Evolutionary conservation across 2,888 invertebrate genomes (phyloP), one percentile per base, ranked within the genome.

Genomic region (Archips crataeganus): DNA sequence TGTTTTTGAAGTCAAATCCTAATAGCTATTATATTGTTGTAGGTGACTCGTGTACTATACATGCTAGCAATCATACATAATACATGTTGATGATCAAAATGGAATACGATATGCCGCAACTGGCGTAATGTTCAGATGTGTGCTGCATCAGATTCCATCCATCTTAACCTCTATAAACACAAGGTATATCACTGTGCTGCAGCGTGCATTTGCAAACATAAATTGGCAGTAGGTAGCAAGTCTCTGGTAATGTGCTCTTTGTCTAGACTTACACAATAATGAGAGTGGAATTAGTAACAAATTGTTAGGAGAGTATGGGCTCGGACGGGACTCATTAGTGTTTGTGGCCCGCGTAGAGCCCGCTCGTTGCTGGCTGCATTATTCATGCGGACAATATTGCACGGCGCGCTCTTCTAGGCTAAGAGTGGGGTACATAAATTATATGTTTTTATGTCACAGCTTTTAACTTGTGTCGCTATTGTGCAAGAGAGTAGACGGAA

Each of bases 331-430:
- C 92, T 93, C 92, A 93, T 94, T 93, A 93, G 92, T 89, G 90
- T 86, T 85, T 85, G 85, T 84, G 85, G 87, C 84, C 83, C 84
- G 83, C 86, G 85, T 81, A 84, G 87, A 86, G 86, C 85, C 80
- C 82, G 84, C 84, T 87, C 86, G 87, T 86, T 86, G 87, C 84
- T 84, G 84, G 79, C 83, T 93, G 93, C 93, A 94, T 94, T 93
- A 94, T 93, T 93, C 93, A 93, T 93, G 91, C 87, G 88, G 87
- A 91, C 92, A 90, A 91, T 93, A 92, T 93, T 94, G 91, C 91
- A 89, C 63, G 72, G 73, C 57, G 57, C 9, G 57, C 9, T 57
- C 57, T 10, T 32, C 10, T 57, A 57, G 57, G 32, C 57, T 32
- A 57, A 57, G 57, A 57, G 57, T 32, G 4, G 11, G 57, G 57